Evolutionary conservation across 2,113 vertebrate species (phyloP).

Genomic region (Symphodus melops): DNA sequence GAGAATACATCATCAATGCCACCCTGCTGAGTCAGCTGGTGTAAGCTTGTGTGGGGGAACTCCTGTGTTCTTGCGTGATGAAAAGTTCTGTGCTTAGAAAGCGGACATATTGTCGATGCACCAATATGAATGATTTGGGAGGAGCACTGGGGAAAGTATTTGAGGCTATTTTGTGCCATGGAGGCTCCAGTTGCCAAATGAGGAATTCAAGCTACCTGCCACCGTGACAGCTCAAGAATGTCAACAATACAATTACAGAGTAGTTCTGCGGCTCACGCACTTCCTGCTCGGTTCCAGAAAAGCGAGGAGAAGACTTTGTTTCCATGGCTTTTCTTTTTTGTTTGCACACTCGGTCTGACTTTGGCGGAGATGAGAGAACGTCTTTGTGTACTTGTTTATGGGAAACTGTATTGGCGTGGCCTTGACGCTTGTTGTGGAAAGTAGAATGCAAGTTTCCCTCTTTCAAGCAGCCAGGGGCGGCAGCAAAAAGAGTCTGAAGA

Average conservation of each 20-base stretch:
- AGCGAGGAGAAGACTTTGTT: conserved; percentile 32
- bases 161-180: conserved; percentile 7
- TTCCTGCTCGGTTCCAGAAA: background rate
- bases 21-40: conserved; percentile 72
- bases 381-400: conserved; percentile 48
- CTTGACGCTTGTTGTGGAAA: conserved; percentile 37
- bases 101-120: conserved; percentile 14
- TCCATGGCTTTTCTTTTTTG: conserved; percentile 50
- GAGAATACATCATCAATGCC: conserved; percentile 34
- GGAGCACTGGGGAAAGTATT: background rate
- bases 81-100: conserved; percentile 1
- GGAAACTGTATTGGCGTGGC: conserved; percentile 37
- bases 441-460: conserved; percentile 60
- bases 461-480: conserved; percentile 46
- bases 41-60: conserved; percentile 4
- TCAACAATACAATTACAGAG: conserved; percentile 15
- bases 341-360: conserved; percentile 18
- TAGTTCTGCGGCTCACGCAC: conserved; percentile 13
- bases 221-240: background rate
- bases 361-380: conserved; percentile 40
- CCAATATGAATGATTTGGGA: background rate
- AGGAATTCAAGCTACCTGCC: conserved; percentile 18
- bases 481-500: no score
- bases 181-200: conserved; percentile 8
- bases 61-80: conserved; percentile 2